Percentiles rank a stretch among this genome's conserved stretches.
Evolutionary conservation across 2,113 vertebrate genomes (phyloP).

Genomic region (Scomber colias): DNA sequence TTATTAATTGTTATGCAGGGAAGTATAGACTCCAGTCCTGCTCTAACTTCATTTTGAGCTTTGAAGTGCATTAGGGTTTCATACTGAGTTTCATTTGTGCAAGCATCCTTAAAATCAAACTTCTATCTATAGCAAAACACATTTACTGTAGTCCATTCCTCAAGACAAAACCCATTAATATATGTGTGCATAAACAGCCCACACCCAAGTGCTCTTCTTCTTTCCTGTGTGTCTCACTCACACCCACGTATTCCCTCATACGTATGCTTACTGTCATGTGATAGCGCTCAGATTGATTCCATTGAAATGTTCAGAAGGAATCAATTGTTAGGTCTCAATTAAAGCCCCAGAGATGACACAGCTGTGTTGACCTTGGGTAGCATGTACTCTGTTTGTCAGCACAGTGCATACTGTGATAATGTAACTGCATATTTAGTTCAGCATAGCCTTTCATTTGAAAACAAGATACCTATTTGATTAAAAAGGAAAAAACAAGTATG

Average conservation of each 20-base stretch:
- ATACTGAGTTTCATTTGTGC: too few relatives aligned
- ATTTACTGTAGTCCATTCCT: background rate
- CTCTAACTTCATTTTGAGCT: too few relatives aligned
- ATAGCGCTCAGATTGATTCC: background rate
- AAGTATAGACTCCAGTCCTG: too few relatives aligned
- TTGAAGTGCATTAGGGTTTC: too few relatives aligned
- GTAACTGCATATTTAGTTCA: background rate
- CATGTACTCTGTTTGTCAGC: background rate
- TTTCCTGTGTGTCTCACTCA: background rate
- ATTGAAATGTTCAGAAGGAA: slow-evolving; percentile 27
- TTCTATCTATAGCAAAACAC: too few relatives aligned
- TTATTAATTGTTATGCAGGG: too few relatives aligned
- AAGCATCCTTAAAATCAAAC: slow-evolving; percentile 21
- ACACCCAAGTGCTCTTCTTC: background rate
- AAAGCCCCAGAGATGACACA: slow-evolving; percentile 9
- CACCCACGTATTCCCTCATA: background rate
- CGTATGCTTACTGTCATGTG: background rate
- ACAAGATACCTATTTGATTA: too few relatives aligned
- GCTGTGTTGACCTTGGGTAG: slow-evolving; percentile 45
- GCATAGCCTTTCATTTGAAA: background rate
- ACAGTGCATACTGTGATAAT: background rate
- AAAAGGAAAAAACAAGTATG: background rate
- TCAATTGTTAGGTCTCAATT: slow-evolving; percentile 44
- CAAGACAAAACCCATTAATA: slow-evolving; percentile 16
- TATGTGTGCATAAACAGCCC: background rate